Evolutionary conservation across 2,113 vertebrate species (phyloP).

Genomic region (Rhombomys opimus): DNA sequence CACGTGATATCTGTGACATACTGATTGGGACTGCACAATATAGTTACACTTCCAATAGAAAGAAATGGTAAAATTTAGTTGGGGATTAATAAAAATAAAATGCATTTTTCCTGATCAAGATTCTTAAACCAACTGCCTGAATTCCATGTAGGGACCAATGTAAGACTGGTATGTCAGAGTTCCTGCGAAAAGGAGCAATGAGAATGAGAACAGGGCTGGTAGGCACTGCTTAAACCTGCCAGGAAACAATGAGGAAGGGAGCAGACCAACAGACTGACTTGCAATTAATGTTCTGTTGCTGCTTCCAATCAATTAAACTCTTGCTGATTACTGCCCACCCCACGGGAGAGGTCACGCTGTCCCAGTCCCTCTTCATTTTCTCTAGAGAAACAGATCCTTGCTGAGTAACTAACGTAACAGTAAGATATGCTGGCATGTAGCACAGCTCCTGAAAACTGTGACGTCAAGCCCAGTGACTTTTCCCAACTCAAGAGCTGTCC

Average conservation of each 20-base stretch:
- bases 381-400: not conserved
- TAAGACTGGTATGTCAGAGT: not conserved
- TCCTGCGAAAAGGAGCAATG: not conserved
- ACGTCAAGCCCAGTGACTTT: not conserved
- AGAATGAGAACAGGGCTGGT: not conserved
- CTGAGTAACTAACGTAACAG: not conserved
- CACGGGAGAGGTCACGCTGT: not conserved
- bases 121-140: not conserved
- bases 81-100: not conserved
- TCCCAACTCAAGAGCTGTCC: not conserved
- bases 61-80: slow-evolving; percentile 15
- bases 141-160: not conserved
- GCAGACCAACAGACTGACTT: not conserved
- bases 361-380: not conserved
- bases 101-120: not conserved
- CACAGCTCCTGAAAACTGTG: not conserved
- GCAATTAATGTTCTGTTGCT: not conserved
- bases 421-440: not conserved
- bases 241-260: not conserved
- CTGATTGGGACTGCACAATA: not conserved
- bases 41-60: not conserved
- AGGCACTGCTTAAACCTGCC: not conserved
- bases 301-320: not conserved
- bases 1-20: not conserved
- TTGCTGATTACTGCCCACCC: not conserved